Base-by-base conservation (phyloP, 2,888 invertebrate species). In the Miltochrista miniata region DNA sequence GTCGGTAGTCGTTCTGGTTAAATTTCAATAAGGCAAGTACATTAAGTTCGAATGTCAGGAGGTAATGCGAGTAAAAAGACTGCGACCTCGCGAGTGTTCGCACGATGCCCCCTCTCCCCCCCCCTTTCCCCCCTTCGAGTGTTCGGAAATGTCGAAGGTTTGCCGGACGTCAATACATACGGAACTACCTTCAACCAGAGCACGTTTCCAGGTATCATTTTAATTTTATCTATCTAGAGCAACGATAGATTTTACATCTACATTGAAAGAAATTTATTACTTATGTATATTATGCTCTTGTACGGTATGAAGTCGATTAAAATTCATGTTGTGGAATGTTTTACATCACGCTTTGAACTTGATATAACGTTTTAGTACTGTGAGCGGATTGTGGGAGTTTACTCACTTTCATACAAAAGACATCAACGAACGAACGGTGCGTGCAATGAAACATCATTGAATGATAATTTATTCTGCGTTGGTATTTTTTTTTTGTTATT, bases 61-160 rank as follows among this genome's bases (percentile, higher is more conserved):
- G 85, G 84, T 79, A 84, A 85, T 79, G 78, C 79, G 82, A 86
- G 82, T 81, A 86, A 86, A 86, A 87, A 87, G 85, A 81, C 74
- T 82, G 76, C 82, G 86, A 85, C 87, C 87, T 88, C 87, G 86
- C 73, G 72, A 61, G 73, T 69, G 83, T 82, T 83, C 80, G 81
- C 83, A 81, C 79, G 81, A 70, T 62, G 70, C 58, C 49, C 63
- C 61, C 45, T 52, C 63, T 56, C 55, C 59, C 47, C n/a, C 83
- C 84, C 85, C 84, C 85, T 76, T 72, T 46, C 56, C 83, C 84
- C 85, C 84, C 85, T 76, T 72, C 72, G 83, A 83, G 86, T 70
- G 85, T 85, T 90, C 89, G 88, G 88, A 89, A 87, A 88, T 80
- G 80, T 80, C 76, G 90, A 90, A 90, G 90, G 90, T 87, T 90